phyloP scores from a whole-genome alignment of 2,888 invertebrate species.

The Drosophila limbata region DNA sequence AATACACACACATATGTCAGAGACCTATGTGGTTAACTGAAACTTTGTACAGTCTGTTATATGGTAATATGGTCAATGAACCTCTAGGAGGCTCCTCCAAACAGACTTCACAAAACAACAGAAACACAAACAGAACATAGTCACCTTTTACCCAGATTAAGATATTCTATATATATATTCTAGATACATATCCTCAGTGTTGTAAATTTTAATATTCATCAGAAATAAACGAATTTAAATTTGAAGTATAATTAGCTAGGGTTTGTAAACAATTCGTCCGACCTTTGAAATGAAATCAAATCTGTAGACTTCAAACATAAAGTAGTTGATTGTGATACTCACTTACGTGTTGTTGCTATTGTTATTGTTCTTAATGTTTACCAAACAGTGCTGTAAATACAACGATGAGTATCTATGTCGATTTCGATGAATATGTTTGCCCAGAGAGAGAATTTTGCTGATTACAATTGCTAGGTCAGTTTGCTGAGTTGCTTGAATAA shows the following conservation, averaged over 20 bases:
- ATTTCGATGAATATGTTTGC: slow-evolving; percentile 13
- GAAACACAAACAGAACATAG: not conserved
- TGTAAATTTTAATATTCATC: too few species aligned
- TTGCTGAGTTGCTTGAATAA: slow-evolving; percentile 46
- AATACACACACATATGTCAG: slow-evolving; percentile 17
- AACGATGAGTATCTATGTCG: slow-evolving; percentile 8
- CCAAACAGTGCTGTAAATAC: slow-evolving; percentile 7
- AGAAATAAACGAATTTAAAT: too few species aligned
- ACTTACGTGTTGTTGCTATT: too few species aligned
- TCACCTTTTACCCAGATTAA: not conserved
- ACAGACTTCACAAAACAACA: not conserved
- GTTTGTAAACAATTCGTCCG: too few species aligned
- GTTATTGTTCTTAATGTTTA: slow-evolving; percentile 5
- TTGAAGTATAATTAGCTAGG: too few species aligned
- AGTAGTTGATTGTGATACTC: not conserved
- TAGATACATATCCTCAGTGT: too few species aligned
- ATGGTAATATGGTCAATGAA: slow-evolving; percentile 21
- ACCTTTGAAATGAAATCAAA: not conserved
- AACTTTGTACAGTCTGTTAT: not conserved
- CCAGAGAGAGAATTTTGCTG: slow-evolving; percentile 30
- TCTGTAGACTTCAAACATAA: not conserved
- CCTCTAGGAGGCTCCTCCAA: not conserved
- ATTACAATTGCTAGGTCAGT: slow-evolving; percentile 48
- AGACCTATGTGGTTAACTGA: not conserved
- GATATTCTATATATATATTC: not conserved